Conservation (phyloP, 1,140 invertebrate genomes). For the Tetraneura akinire region DNA sequence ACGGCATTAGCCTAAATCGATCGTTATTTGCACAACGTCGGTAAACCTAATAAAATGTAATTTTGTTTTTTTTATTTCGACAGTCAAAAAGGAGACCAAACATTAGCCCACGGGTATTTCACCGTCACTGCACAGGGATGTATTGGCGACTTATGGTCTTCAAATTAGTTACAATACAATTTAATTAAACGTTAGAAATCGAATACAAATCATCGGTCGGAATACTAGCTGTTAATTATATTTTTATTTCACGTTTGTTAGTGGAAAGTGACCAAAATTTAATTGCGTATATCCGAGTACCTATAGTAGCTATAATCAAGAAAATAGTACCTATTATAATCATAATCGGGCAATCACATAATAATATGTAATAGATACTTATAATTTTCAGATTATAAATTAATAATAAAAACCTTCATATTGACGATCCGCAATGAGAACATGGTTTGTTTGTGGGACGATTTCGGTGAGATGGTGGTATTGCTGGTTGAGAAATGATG, state of each 20-base stretch:
- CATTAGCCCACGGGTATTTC: neutral
- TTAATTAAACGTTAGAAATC: neutral
- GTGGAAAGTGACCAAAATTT: too few species aligned
- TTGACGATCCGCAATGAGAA: neutral
- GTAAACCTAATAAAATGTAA: neutral
- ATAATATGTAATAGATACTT: too few species aligned
- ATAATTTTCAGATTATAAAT: too few species aligned
- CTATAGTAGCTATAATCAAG: too few species aligned
- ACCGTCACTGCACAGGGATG: neutral
- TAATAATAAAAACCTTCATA: too few species aligned
- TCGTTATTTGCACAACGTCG: neutral
- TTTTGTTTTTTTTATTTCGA: neutral
- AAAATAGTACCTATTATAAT: too few species aligned
- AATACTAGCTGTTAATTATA: neutral
- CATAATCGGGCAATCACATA: too few species aligned
- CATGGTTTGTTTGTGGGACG: neutral
- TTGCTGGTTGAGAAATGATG: neutral
- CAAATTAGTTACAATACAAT: neutral
- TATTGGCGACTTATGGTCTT: constrained; percentile 12
- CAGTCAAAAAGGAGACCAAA: too few species aligned
- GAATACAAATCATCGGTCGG: neutral
- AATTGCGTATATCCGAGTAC: too few species aligned
- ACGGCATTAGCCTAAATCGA: neutral
- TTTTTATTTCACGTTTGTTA: too few species aligned
- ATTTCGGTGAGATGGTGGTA: too few species aligned